Percentiles rank a stretch among this genome's conserved stretches.
Evolutionary conservation across 2,113 vertebrate genomes (phyloP).

Genomic region (Hirundichthys speculiger): DNA sequence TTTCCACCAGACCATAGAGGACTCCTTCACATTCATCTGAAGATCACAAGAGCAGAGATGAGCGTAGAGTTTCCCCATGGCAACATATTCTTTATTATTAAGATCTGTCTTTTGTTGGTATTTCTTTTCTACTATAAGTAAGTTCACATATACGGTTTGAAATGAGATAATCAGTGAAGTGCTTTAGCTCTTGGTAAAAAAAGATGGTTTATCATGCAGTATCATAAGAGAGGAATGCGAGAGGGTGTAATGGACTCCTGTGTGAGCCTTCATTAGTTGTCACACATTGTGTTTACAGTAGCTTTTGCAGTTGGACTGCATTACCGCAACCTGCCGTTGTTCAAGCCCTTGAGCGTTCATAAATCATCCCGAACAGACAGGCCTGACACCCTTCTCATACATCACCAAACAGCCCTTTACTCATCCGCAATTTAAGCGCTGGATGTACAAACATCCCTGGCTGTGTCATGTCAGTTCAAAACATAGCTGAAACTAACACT

Average conservation of each 20-base stretch:
- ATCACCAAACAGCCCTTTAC: conserved; percentile 65
- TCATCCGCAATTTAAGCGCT: conserved; percentile 61
- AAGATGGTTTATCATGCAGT: conserved; percentile 43
- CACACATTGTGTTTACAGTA: conserved; percentile 69
- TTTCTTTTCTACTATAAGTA: background rate
- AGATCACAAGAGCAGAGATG: conserved; percentile 5
- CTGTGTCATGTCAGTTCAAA: conserved; percentile 64
- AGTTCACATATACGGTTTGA: background rate
- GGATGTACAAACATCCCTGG: conserved; percentile 68
- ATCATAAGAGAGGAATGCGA: conserved; percentile 60
- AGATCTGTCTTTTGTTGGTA: conserved; percentile 12
- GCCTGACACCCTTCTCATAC: conserved; percentile 69
- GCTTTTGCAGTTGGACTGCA: conserved; percentile 59
- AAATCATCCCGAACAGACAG: conserved; percentile 80
- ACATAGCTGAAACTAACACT: conserved; percentile 72
- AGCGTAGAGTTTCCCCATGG: background rate
- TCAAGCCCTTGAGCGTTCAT: conserved; percentile 66
- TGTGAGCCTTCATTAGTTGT: conserved; percentile 66
- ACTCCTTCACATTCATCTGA: conserved; percentile 21
- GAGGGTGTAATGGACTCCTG: conserved; percentile 66
- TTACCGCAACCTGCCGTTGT: conserved; percentile 51
- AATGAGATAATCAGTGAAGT: conserved; percentile 31
- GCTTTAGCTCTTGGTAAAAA: conserved; percentile 35
- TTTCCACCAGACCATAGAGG: conserved; percentile 25
- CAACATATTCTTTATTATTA: conserved; percentile 4